Base-by-base conservation (phyloP, 1,140 invertebrate genomes). In the Cydia strobilella region DNA sequence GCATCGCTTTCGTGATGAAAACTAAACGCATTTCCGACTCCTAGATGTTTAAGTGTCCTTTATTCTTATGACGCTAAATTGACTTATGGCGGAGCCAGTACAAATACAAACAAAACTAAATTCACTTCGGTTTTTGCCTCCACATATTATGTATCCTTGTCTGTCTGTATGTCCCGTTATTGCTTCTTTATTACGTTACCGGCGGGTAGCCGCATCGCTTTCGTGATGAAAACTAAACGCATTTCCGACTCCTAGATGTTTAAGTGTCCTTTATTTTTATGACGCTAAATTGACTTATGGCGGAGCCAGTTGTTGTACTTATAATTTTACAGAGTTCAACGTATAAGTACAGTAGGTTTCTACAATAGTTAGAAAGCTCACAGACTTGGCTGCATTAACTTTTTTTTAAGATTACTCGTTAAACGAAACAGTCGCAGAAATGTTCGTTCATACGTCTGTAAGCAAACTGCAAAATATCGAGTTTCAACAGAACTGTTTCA, bases 151-250 rank as follows among this genome's bases (percentile, higher is more conserved):
- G 6, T 23, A 23, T 59, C 54, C 23, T 59, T 20, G 54, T 23
- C 20, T 59, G 20, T 20, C 54, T 59, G 54, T 59, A 23, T 59
- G 54, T 59, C 54, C 25, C 25, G 63, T 65, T 65, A 65, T 65
- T 65, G 63, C 63, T 18, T n/a, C 27, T 65, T 65, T 65, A 65
- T 65, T 65, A 27, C 27, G 63, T 65, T 65, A 59, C 54, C 54
- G 54, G 9, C 54, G 54, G 54, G 54, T n/a, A 65, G 25, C 63
- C 63, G 63, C 23, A n/a, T 65, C 25, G 63, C 25, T 35, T 31
- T 65, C 25, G 25, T n/a, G 63, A 65, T 65, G 63, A 65, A 65
- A 65, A 31, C 23, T 65, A 65, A 65, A 65, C 63, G 63, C 15
- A n/a, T 31, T 65, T 65, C 27, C 63, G 12, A 65, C 63, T 31